Conservation (phyloP, 2,888 invertebrate species). For the Eurytoma adleriae region DNA sequence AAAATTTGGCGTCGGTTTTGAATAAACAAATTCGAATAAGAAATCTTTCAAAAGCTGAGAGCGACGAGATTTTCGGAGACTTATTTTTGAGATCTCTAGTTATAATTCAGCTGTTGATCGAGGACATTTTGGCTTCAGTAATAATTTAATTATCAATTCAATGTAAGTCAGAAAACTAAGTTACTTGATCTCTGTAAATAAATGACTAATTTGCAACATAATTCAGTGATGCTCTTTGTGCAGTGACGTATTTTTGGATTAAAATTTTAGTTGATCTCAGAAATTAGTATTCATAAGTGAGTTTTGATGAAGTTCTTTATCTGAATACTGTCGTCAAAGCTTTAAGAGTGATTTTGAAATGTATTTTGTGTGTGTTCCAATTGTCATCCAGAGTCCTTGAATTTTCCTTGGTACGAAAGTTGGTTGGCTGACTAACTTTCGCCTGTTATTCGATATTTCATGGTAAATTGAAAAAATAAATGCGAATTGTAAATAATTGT, state of each 20-base stretch:
- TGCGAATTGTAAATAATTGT: background rate
- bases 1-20: background rate
- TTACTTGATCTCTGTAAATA: constrained; percentile 52
- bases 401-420: constrained; percentile 43
- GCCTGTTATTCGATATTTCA: background rate
- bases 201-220: constrained; percentile 37
- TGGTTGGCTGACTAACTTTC: constrained; percentile 60
- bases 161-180: constrained; percentile 36
- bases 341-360: constrained; percentile 41
- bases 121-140: constrained; percentile 33
- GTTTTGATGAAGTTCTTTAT: constrained; percentile 6
- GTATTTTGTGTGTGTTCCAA: constrained; percentile 11
- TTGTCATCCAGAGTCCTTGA: constrained; percentile 40
- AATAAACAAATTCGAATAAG: constrained; percentile 9
- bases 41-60: constrained; percentile 46
- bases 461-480: no score
- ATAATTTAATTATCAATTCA: constrained; percentile 19
- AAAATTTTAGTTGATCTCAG: background rate
- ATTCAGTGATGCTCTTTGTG: constrained; percentile 40
- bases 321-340: constrained; percentile 30
- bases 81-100: constrained; percentile 32
- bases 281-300: constrained; percentile 23
- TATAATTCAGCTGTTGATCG: constrained; percentile 21
- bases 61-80: constrained; percentile 52
- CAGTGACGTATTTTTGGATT: constrained; percentile 23